These are phyloP conservation scores for Amphibalanus amphitrite DNA, from an alignment of 1,140 invertebrate genomes.

Conservation along the genomic window DNA sequence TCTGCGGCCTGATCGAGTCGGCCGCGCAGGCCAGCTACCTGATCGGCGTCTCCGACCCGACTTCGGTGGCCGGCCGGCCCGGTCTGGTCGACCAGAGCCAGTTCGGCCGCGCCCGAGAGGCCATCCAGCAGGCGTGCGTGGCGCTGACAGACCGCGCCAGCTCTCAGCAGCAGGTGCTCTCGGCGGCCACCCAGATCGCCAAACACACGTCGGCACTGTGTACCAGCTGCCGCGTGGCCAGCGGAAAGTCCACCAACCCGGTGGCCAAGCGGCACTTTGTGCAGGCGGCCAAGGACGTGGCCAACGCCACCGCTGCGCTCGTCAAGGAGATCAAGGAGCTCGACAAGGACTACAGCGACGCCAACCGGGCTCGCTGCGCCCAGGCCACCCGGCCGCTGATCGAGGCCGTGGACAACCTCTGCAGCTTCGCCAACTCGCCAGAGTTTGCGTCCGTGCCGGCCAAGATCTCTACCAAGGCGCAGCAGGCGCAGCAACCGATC, in stretches of 20 bases:
- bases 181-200: constrained; percentile 82
- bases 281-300: constrained; percentile 91
- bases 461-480: constrained; percentile 61
- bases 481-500: constrained; percentile 69
- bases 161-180: constrained; percentile 67
- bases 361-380: constrained; percentile 54
- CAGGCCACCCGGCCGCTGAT: constrained; percentile 67
- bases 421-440: constrained; percentile 76
- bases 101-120: constrained; percentile 68
- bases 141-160: constrained; percentile 54
- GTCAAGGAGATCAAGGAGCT: constrained; percentile 89
- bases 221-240: constrained; percentile 82
- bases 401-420: constrained; percentile 81
- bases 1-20: constrained; percentile 84
- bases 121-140: constrained; percentile 73
- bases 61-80: constrained; percentile 69
- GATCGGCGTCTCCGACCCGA: constrained; percentile 78
- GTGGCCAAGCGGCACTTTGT: constrained; percentile 93
- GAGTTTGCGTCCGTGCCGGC: constrained; percentile 86
- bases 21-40: constrained; percentile 85
- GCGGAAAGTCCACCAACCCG: constrained; percentile 77
- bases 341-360: constrained; percentile 62
- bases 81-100: constrained; percentile 83
- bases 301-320: constrained; percentile 81
- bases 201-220: constrained; percentile 92